Base-by-base conservation (phyloP, 2,113 vertebrate species). In the Cepphus grylle region DNA sequence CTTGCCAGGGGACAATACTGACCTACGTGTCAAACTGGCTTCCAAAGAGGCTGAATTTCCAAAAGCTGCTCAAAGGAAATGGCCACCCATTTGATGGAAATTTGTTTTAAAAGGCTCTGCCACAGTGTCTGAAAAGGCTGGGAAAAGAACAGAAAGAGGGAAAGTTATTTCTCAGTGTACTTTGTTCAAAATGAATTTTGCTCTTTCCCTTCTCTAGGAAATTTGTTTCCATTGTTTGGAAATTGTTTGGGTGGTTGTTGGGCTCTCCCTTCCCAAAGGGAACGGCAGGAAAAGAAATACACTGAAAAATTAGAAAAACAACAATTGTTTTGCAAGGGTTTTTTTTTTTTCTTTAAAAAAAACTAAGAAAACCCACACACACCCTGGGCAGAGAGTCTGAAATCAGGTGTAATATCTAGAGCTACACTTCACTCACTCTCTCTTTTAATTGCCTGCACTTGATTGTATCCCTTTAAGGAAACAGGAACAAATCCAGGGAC, bases 401-500 rank as follows among this genome's bases (percentile, higher is more conserved):
- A 94, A 94, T 93, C 70, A 90, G 85, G 80, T 90, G 45, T n/a
- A 70, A 38, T 55, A 95, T 58, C 86, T 55, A 55, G 56, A 82
- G 85, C 81, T 86, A 58, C 55, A 56, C 49, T 86, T 77, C 27
- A 73, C 53, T 59, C 47, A 43, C 82, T 62, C 70, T 91, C 69
- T 84, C 80, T 94, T 73, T 93, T 90, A 84, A 94, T 87, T 95
- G 84, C 74, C 78, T 88, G 55, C 66, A 49, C 71, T 91, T 91
- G 83, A 81, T 52, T 78, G 34, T 87, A 67, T 30, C 34, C 69
- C 90, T 96, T 96, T 96, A 89, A 97, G 93, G 93, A 93, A 96
- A 95, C 69, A 96, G 95, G 96, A 97, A 97, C 19, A 10, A 95
- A 93, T 94, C 91, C 95, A 96, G 94, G 96, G 96, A 95, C 78